Evolutionary conservation across 2,797 vertebrate species (phyloP).

Genomic region (Sarcophilus harrisii): DNA sequence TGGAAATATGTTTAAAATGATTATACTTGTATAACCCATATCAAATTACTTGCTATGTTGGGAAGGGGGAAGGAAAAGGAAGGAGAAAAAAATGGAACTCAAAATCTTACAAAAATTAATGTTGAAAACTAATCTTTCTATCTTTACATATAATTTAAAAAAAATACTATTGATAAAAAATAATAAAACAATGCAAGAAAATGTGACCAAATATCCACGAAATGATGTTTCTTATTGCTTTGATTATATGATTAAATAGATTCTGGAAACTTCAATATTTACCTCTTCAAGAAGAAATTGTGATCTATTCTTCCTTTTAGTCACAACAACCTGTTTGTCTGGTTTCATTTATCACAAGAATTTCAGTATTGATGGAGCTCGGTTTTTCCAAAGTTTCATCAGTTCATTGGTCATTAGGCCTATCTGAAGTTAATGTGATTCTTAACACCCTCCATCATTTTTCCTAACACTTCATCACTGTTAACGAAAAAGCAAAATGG

Average conservation of each 20-base stretch:
- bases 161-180: no score
- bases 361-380: background rate
- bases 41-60: no score
- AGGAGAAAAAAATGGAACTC: no score
- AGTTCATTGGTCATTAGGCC: background rate
- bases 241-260: background rate
- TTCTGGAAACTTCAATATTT: background rate
- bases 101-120: no score
- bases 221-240: background rate
- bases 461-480: background rate
- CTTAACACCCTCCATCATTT: background rate
- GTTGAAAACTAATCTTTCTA: no score
- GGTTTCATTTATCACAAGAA: background rate
- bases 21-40: no score
- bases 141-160: no score
- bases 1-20: no score
- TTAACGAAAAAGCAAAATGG: background rate
- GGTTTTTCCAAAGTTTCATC: background rate
- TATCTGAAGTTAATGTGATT: background rate
- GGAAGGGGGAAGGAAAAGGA: no score
- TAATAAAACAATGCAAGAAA: background rate
- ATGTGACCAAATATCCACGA: background rate
- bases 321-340: background rate
- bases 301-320: background rate
- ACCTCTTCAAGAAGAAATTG: background rate